A percentile compares a stretch with the other conserved stretches of the same genome.
These are phyloP conservation scores for Lagria hirta DNA, from an alignment of 2,888 invertebrate species.

Conservation along the genomic window DNA sequence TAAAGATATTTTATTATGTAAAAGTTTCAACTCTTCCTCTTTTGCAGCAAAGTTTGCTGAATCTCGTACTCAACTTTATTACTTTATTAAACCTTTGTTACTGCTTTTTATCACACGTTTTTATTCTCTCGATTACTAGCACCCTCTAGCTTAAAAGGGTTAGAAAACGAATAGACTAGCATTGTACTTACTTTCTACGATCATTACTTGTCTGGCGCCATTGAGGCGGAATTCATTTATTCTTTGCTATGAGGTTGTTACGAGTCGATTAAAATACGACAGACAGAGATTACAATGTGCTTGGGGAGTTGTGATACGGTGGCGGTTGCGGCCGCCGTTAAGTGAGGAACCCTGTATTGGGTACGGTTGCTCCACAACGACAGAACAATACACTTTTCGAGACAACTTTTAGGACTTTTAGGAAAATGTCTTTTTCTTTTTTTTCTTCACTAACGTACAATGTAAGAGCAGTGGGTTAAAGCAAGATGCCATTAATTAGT, in stretches of 20 bases:
- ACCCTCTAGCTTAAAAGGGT: too few species aligned
- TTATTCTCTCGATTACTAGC: too few species aligned
- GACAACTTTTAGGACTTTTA: constrained; percentile 43
- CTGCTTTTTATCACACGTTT: too few species aligned
- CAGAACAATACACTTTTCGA: constrained; percentile 54
- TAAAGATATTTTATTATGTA: too few species aligned
- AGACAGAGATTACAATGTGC: constrained; percentile 35
- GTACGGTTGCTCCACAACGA: constrained; percentile 41
- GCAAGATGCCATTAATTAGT: constrained; percentile 38
- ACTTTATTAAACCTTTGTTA: too few species aligned
- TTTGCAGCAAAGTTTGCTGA: too few species aligned
- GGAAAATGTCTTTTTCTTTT: constrained; percentile 39
- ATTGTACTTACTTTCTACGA: too few species aligned
- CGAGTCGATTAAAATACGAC: constrained; percentile 39
- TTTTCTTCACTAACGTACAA: constrained; percentile 25
- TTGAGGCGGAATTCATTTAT: constrained; percentile 22
- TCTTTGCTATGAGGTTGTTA: constrained; percentile 30
- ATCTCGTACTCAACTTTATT: too few species aligned
- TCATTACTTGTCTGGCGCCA: constrained; percentile 1
- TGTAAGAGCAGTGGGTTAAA: constrained; percentile 34
- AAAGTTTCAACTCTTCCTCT: too few species aligned
- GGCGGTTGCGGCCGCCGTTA: constrained; percentile 39
- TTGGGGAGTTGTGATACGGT: constrained; percentile 36
- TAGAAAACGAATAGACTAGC: too few species aligned
- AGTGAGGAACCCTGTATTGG: constrained; percentile 49